Evolutionary conservation across 2,888 invertebrate genomes (phyloP), one percentile per base, ranked within the genome.

Genomic region (Xestia rhomboidea): DNA sequence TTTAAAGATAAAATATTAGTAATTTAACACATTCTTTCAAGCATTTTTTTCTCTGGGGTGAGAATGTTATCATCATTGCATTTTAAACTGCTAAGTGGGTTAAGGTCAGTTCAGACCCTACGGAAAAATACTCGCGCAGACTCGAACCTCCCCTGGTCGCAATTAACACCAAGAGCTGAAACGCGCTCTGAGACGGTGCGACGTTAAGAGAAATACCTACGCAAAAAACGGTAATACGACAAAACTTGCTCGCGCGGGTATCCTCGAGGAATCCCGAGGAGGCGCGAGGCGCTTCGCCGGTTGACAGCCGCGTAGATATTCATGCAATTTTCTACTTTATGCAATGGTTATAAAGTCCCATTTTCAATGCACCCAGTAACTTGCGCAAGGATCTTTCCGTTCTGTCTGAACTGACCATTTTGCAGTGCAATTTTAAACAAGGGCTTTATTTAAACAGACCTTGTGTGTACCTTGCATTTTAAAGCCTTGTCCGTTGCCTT

Each of bases 391-490:
- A 60, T 60, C 18, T 30, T 21, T 18, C 1, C 30, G 21, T 18
- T 60, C 10, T 30, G 8, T 60, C 10, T 30, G 10, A 60, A 27
- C 57, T 15, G 57, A 57, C 27, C 27, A 15, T 7, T 24, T 27
- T 27, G 27, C 11, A 38, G 72, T 71, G 24, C 38, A 27, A 10
- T 38, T 51, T 15, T n/a, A n/a, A n/a, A n/a, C n/a, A 71, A 46
- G 27, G 27, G 18, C 18, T 73, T 30, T 27, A 30, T 30, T 27
- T 38, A 24, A 24, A 46, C 13, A 46, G 15, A 51, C 18, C 75
- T 44, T 75, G 15, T 46, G 44, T 60, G 13, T 46, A 75, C 27
- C 18, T 67, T 79, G 30, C 18, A 54, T 69, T 70, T 30, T 54
- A 18, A 71, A 54, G n/a, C 21, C 18, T 70, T 15, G 34, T 24